Base-by-base conservation (phyloP, 2,797 vertebrate species). In the Hippocampus kuda region DNA sequence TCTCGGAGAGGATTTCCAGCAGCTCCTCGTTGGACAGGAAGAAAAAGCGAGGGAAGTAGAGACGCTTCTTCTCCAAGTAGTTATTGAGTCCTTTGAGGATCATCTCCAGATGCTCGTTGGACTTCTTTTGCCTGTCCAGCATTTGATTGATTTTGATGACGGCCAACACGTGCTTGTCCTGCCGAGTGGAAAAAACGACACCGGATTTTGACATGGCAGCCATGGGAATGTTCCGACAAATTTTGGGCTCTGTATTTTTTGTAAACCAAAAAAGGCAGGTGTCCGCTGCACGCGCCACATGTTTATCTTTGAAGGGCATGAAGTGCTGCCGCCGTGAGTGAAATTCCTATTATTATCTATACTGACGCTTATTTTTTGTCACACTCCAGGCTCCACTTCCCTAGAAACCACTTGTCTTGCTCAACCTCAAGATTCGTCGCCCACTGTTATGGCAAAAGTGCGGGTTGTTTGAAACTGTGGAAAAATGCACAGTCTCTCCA, bases 1-100 rank as follows among this genome's bases (percentile, higher is more conserved):
- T 96, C 80, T 97, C 94, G 4, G 94, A 95, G 1, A 97, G 91
- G 74, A 96, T 97, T 88, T 95, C 94, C 73, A 96, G 92, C 66
- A 96, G 90, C 81, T 98, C 94, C 56, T 96, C 94, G 8, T 97
- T 97, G 27, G 94, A 96, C 51, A 96, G 84, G 84, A 98, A 96
- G 85, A 97, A 98, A 85, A 98, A 98, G 56, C 95, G 90, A n/a
- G 95, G 94, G 57, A 97, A 97, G 77, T 85, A 94, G 15, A 98
- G 91, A 15, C 93, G 91, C 71, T 96, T 96, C 87, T 93, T 96
- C 81, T 96, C 95, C 83, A 97, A 85, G 81, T 98, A 95, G 70
- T 92, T 92, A 77, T 96, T 96, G 27, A 97, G 92, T 71, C 94
- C 94, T 80, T 95, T 95, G 51, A 96, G 90, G 80, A 97, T 96